Evolutionary conservation across 1,140 invertebrate genomes (phyloP).

Genomic region (Bombus confusus): DNA sequence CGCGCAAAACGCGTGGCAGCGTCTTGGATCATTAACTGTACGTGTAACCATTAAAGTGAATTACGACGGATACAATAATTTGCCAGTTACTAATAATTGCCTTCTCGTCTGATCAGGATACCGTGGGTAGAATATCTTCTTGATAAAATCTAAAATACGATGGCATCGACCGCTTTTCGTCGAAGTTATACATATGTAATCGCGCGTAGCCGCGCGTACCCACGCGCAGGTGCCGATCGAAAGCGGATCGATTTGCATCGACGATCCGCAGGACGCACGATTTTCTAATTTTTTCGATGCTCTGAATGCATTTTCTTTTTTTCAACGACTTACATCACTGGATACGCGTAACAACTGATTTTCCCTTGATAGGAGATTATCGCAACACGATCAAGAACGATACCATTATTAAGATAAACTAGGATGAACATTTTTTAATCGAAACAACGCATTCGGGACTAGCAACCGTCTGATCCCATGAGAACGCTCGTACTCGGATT

Average conservation of each 20-base stretch:
- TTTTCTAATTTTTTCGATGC: constrained; percentile 19
- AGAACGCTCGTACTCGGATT: not conserved
- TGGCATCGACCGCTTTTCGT: constrained; percentile 57
- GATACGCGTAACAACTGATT: not conserved
- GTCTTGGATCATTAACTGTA: constrained; percentile 17
- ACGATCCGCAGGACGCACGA: constrained; percentile 37
- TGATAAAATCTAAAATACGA: constrained; percentile 62
- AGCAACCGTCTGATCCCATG: not conserved
- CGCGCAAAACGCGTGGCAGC: not conserved
- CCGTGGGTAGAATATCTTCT: constrained; percentile 35
- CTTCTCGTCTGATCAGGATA: constrained; percentile 22
- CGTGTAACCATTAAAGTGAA: constrained; percentile 50
- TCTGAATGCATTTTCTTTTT: not conserved
- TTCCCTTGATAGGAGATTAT: not conserved
- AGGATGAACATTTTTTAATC: constrained; percentile 23
- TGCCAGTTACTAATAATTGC: constrained; percentile 63
- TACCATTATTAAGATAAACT: not conserved
- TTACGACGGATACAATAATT: constrained; percentile 59
- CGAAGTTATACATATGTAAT: constrained; percentile 65
- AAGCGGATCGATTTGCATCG: constrained; percentile 58
- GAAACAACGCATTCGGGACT: not conserved
- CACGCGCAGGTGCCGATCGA: constrained; percentile 62
- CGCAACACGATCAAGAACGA: not conserved
- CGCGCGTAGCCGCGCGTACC: constrained; percentile 60
- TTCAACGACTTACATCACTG: constrained; percentile 4